phyloP scores from a whole-genome alignment of 1,140 invertebrate species.

The Odontomachus brunneus region DNA sequence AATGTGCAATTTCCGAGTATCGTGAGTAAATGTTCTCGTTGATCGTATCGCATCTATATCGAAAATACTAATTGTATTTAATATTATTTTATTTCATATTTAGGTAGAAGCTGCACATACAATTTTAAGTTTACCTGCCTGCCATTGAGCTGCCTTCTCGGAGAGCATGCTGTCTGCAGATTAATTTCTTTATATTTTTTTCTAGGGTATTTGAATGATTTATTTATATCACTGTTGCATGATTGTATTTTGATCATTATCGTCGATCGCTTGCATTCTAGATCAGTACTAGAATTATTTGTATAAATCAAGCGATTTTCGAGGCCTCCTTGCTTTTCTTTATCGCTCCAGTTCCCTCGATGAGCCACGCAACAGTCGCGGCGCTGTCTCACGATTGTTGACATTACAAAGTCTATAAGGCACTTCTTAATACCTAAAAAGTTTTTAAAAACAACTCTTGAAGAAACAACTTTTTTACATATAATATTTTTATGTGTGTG shows the following conservation, averaged over 20 bases:
- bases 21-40: not conserved
- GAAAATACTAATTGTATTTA: constrained; percentile 68
- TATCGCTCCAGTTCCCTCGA: no score
- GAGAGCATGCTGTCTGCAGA: constrained; percentile 78
- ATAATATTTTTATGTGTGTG: no score
- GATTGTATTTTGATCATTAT: constrained; percentile 44
- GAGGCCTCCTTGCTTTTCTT: no score
- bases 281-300: no score
- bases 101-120: constrained; percentile 81
- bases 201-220: constrained; percentile 42
- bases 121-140: constrained; percentile 77
- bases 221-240: constrained; percentile 27
- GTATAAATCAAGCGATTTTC: no score
- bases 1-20: constrained; percentile 10
- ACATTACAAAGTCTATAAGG: no score
- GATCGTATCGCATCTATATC: constrained; percentile 45
- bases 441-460: no score
- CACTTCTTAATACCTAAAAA: no score
- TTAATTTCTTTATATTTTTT: constrained; percentile 77
- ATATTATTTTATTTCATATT: constrained; percentile 77
- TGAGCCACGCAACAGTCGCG: no score
- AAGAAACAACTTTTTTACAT: no score
- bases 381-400: no score
- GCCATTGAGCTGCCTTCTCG: constrained; percentile 76
- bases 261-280: constrained; percentile 31